Conservation (phyloP, 2,113 vertebrate species). For the Mastomys coucha region DNA sequence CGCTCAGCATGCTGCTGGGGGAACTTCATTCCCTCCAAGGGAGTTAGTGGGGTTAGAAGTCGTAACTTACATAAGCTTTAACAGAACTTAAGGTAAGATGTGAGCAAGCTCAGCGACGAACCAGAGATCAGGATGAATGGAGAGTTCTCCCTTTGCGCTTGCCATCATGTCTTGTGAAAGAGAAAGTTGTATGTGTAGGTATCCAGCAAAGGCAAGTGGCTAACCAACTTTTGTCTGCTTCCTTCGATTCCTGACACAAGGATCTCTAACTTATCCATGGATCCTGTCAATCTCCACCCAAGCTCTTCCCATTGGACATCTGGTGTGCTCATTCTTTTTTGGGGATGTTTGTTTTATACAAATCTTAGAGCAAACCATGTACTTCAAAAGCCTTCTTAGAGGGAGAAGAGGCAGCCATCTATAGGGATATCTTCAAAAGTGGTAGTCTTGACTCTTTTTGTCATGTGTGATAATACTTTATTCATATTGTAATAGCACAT, state of each 20-base stretch:
- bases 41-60: neutral
- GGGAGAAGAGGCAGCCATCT: neutral
- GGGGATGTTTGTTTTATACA: neutral
- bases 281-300: neutral
- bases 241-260: neutral
- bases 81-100: neutral
- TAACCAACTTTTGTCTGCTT: neutral
- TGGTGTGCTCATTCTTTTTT: neutral
- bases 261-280: neutral
- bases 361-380: neutral
- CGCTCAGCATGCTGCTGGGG: neutral
- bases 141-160: rapidly evolving
- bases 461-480: neutral
- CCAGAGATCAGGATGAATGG: neutral
- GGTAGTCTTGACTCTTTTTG: neutral
- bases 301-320: neutral
- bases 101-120: neutral
- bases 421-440: neutral
- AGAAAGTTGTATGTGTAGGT: neutral
- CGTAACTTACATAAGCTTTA: neutral
- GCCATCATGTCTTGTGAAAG: neutral
- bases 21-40: neutral
- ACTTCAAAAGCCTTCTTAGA: neutral
- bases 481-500: neutral
- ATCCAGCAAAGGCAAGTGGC: neutral